Conservation (phyloP, 2,113 vertebrate genomes). For the Meriones unguiculatus region DNA sequence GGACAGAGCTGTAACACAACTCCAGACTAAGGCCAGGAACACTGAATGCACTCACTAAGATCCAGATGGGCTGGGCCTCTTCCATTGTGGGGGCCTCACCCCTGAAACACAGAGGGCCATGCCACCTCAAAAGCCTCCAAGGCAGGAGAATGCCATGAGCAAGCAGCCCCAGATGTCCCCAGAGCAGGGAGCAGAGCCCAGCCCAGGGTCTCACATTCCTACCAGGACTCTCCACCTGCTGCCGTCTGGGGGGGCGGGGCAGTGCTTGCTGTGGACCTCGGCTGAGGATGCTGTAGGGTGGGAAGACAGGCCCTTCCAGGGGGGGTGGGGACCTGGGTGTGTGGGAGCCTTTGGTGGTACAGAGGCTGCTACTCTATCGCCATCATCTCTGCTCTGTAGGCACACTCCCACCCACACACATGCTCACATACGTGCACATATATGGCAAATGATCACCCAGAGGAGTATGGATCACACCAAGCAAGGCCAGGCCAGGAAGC, state of each 20-base stretch:
- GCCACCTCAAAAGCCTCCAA: neutral
- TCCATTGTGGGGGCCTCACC: neutral
- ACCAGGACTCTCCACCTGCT: neutral
- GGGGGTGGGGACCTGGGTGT: neutral
- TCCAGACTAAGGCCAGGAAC: accelerated
- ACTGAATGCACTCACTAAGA: neutral
- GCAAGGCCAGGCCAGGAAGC: accelerated
- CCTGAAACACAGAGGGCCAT: neutral
- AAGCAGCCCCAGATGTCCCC: neutral
- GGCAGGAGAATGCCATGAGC: neutral
- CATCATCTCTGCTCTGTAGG: neutral
- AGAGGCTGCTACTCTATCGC: neutral
- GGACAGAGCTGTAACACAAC: accelerated
- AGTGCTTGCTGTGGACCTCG: neutral
- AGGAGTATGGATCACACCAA: neutral
- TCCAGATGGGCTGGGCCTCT: accelerated
- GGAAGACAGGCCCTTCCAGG: neutral
- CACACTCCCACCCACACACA: neutral
- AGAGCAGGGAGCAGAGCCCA: neutral
- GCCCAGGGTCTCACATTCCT: too few species aligned
- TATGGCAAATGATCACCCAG: neutral
- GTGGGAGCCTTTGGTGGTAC: neutral
- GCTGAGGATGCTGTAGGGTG: neutral
- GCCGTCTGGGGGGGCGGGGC: neutral
- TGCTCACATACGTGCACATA: too few species aligned